Conservation (phyloP, 2,797 vertebrate genomes). For the Podargus strigoides region DNA sequence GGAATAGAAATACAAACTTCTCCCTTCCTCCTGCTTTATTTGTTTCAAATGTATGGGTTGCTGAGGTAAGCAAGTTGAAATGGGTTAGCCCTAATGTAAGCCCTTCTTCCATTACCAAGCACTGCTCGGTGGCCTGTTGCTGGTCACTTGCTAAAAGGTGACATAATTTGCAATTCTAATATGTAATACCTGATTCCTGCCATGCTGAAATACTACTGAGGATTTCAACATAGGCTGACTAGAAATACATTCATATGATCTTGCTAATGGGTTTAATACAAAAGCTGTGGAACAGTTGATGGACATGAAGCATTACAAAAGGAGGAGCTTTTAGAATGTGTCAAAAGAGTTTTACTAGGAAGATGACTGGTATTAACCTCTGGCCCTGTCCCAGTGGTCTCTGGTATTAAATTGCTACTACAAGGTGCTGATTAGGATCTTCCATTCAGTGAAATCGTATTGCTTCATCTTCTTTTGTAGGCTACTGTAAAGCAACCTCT, state of each 20-base stretch:
- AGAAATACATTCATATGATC: not conserved
- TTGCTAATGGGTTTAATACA: not conserved
- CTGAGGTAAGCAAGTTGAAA: not conserved
- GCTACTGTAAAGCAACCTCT: not conserved
- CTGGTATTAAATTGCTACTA: not conserved
- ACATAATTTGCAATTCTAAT: not conserved
- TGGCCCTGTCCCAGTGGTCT: not conserved
- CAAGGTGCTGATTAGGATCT: not conserved
- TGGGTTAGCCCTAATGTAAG: not conserved
- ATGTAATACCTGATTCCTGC: not conserved
- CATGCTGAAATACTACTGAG: not conserved
- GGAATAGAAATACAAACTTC: not conserved
- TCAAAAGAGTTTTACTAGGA: not conserved
- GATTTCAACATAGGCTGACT: not conserved
- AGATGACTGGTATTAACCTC: not conserved
- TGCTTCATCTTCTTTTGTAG: not conserved
- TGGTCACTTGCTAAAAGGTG: not conserved
- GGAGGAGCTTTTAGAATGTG: not conserved
- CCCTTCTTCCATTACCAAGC: not conserved
- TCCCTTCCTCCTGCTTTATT: not conserved
- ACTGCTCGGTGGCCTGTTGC: not conserved
- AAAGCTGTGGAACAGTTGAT: not conserved
- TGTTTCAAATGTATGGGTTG: not conserved
- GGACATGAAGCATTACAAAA: not conserved
- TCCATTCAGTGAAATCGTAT: not conserved